Base-by-base conservation (phyloP, 2,888 invertebrate genomes). In the Epinotia demarniana region DNA sequence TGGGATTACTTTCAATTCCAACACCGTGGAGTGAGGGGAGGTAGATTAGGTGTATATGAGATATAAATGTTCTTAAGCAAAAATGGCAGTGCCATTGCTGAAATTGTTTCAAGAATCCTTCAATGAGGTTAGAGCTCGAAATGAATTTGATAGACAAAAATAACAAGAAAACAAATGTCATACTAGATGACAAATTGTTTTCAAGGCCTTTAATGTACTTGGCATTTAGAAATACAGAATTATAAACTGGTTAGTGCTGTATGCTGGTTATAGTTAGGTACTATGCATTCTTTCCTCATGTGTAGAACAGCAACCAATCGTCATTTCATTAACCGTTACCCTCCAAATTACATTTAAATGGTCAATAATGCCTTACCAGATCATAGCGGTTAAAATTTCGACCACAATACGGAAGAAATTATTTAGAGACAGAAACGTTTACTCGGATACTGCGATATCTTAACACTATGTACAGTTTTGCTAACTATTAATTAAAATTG, bases 401-500 rank as follows among this genome's bases (percentile, higher is more conserved):
- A 23, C 12, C 11, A 23, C 16, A 60, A 58, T 58, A 46, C 12
- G 46, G 11, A 33, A 61, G 43, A 60, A 49, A 60, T 2, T 33
- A 39, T 57, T 23, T 46, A 53, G 39, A 19, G 66, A 75, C 75
- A 72, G 75, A 72, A 27, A 61, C 72, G 72, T 75, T 75, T 75
- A 75, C 57, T 27, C 75, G 57, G 66, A 75, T 43, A 55, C 75
- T 72, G 66, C 57, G 46, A 67, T 67, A 62, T 64, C 57, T 66
- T 60, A 64, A 66, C 60, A 39, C 66, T 62, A 43, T 74, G 75
- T 72, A 75, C 57, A 72, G 71, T 71, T 75, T 72, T 75, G 75
- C 75, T 62, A 66, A 72, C 43, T 66, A 72, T 75, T 72, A 71
- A 75, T 75, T 75, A 72, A 43, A 61, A 75, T 62, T 75, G 61